These are phyloP conservation scores for Neria commutata DNA, from an alignment of 2,888 invertebrate species.

Conservation along the genomic window DNA sequence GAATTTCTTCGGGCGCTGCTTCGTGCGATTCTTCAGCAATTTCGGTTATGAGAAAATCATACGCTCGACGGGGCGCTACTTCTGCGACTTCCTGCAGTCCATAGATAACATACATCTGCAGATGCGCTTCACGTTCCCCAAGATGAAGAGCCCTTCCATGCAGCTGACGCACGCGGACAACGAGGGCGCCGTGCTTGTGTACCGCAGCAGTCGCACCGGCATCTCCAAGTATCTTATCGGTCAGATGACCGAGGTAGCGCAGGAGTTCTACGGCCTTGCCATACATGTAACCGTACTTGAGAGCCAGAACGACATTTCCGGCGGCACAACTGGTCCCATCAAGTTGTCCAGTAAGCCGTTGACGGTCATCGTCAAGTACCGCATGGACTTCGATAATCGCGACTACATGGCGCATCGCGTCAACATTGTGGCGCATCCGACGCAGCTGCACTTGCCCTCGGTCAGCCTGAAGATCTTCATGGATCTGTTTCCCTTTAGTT, in stretches of 20 bases:
- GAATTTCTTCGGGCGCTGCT: conserved; percentile 88
- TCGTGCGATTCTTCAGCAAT: conserved; percentile 87
- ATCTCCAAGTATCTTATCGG: conserved; percentile 87
- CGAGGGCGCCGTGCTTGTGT: conserved; percentile 80
- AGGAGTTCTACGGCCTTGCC: conserved; percentile 75
- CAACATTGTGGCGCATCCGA: conserved; percentile 56
- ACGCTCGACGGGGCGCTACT: conserved; percentile 85
- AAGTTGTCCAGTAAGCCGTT: conserved; percentile 50
- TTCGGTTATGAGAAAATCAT: conserved; percentile 90
- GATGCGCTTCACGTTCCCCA: conserved; percentile 90
- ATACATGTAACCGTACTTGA: conserved; percentile 77
- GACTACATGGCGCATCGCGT: conserved; percentile 68
- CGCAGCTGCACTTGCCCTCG: conserved; percentile 59
- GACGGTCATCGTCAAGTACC: conserved; percentile 70
- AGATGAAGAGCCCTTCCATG: conserved; percentile 94
- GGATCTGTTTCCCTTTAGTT: conserved; percentile 86
- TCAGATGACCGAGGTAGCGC: conserved; percentile 85
- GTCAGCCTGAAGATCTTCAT: conserved; percentile 76
- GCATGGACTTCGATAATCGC: conserved; percentile 86
- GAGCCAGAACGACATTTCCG: conserved; percentile 65
- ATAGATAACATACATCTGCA: conserved; percentile 92
- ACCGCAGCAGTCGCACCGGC: conserved; percentile 81
- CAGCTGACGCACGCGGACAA: conserved; percentile 84
- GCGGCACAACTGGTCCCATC: conserved; percentile 60
- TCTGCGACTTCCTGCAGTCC: conserved; percentile 88